Evolutionary conservation across 2,888 invertebrate species (phyloP), one percentile per base, ranked within the genome.

Genomic region (Dascillus cervinus): DNA sequence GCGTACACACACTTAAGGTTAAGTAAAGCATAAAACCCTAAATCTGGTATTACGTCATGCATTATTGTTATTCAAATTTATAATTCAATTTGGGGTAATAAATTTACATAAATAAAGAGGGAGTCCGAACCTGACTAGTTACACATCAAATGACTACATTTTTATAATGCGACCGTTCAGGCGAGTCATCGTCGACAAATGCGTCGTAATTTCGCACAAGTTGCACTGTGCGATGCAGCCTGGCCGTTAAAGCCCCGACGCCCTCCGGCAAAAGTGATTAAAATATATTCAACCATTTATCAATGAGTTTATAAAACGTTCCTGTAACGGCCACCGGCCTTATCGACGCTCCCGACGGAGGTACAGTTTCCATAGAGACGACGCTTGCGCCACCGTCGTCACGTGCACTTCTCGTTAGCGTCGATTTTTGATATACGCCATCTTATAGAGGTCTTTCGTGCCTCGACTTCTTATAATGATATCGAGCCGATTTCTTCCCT

Each of bases 391-490:
- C 30, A 49, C 41, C 52, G 46, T 47, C 42, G 44, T 48, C 58
- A 60, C 62, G 59, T 58, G 58, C 56, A 49, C 50, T 50, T 50
- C 57, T 60, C 57, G 58, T 59, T 57, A 56, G 56, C 55, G 63
- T 64, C 65, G 63, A 64, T 64, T 64, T 65, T 64, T 64, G 64
- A 64, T 64, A 56, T 65, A 64, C 64, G 64, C 65, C 64, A 65
- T 65, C 64, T 64, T 64, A 65, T 61, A 56, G 46, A 47, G 40
- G 41, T 32, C 41, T 43, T 39, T 33, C 44, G 44, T 34, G 39
- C 35, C 30, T 36, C 31, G 40, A 40, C 40, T 40, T 22, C 34
- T 40, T 40, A 34, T 40, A 39, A 39, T 35, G 32, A 29, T 39
- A 39, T 39, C 35, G 39, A 39, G 35, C 35, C 17, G 17, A n/a